Conservation (phyloP, 2,113 vertebrate species). For the Ia io region DNA sequence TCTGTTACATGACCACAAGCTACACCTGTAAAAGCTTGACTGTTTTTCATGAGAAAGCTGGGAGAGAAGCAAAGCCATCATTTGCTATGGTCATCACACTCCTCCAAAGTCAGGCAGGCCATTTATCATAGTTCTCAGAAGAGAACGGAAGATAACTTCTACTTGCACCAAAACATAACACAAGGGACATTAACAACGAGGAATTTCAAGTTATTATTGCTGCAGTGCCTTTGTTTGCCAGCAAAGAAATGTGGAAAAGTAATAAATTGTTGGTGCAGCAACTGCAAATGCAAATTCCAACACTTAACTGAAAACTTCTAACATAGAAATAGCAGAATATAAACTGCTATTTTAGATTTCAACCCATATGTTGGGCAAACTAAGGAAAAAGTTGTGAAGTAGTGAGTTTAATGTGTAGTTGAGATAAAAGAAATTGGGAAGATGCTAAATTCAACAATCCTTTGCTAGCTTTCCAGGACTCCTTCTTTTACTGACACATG, state of each 20-base stretch:
- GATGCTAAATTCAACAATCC: not conserved
- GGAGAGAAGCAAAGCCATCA: not conserved
- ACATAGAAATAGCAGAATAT: slow-evolving; percentile 75
- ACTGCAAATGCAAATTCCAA: slow-evolving; percentile 64
- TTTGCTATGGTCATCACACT: not conserved
- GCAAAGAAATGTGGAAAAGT: slow-evolving; percentile 47
- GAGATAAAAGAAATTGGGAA: slow-evolving; percentile 12
- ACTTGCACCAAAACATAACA: not conserved
- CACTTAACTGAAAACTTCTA: slow-evolving; percentile 70
- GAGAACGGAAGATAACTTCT: not conserved
- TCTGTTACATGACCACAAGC: not conserved
- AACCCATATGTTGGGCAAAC: slow-evolving; percentile 73
- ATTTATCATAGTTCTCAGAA: not conserved
- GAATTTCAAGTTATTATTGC: slow-evolving; percentile 22
- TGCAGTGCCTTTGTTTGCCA: slow-evolving; percentile 17
- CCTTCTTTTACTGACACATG: not conserved
- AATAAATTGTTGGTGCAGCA: slow-evolving; percentile 58
- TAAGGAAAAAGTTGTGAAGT: slow-evolving; percentile 55
- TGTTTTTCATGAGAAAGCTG: not conserved
- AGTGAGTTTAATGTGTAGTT: slow-evolving; percentile 50
- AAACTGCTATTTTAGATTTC: slow-evolving; percentile 72
- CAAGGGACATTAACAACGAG: not conserved
- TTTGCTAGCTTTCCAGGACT: not conserved
- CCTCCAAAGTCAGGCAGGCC: not conserved
- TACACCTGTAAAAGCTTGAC: not conserved